Conservation (phyloP, 2,113 vertebrate genomes). For the Anoplopoma fimbria region DNA sequence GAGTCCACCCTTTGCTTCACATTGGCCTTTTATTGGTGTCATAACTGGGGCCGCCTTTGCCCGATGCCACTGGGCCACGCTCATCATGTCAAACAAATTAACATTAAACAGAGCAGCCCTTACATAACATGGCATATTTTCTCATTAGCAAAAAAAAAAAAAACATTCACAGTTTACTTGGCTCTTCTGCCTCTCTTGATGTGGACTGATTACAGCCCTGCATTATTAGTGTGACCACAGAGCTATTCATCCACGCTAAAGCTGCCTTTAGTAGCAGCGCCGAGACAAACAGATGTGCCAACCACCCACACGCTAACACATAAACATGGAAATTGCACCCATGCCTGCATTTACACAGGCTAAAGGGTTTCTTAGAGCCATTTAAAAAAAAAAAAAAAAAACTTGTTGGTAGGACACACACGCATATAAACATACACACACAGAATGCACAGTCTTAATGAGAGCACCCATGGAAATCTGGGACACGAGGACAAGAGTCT, state of each 20-base stretch:
- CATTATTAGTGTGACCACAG: constrained; percentile 57
- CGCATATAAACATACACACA: constrained; percentile 23
- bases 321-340: constrained; percentile 31
- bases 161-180: constrained; percentile 47
- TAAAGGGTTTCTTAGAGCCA: constrained; percentile 52
- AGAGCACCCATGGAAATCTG: constrained; percentile 82
- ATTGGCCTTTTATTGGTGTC: constrained; percentile 42
- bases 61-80: constrained; percentile 46
- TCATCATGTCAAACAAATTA: constrained; percentile 75
- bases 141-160: constrained; percentile 71
- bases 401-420: constrained; percentile 10
- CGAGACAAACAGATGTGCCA: constrained; percentile 51
- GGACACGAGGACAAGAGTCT: constrained; percentile 81
- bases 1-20: constrained; percentile 17
- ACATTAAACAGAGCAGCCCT: constrained; percentile 70
- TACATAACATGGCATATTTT: constrained; percentile 76
- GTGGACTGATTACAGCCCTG: constrained; percentile 58
- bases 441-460: constrained; percentile 74
- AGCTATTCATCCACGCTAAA: constrained; percentile 65
- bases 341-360: constrained; percentile 20
- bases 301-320: constrained; percentile 6
- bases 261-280: constrained; percentile 55
- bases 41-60: constrained; percentile 33
- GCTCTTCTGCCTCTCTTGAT: constrained; percentile 46
- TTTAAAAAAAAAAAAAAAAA: no score